A percentile compares a stretch with the other conserved stretches of the same genome.
These are phyloP conservation scores for Xylota sylvarum DNA, from an alignment of 2,888 invertebrate species.

Conservation along the genomic window DNA sequence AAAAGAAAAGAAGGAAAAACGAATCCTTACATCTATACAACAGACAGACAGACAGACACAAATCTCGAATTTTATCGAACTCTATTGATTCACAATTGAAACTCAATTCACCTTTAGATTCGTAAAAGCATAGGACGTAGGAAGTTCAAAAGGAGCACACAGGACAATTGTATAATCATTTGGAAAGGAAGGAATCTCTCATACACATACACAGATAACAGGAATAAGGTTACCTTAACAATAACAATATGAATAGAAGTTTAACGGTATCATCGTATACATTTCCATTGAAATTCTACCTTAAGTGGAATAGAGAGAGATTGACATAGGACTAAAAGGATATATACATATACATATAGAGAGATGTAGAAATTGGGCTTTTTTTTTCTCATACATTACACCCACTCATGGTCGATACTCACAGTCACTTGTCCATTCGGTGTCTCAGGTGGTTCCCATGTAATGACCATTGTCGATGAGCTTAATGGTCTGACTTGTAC, in stretches of 20 bases:
- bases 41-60: slow-evolving; percentile 10
- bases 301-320: slow-evolving; percentile 21
- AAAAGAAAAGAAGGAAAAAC: neutral
- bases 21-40: slow-evolving; percentile 20
- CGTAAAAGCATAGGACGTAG: slow-evolving; percentile 8
- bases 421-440: slow-evolving; percentile 99
- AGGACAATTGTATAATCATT: slow-evolving; percentile 68
- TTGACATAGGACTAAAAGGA: slow-evolving; percentile 45
- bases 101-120: slow-evolving; percentile 57
- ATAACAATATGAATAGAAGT: slow-evolving; percentile 74
- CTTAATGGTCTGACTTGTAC: slow-evolving; percentile 97
- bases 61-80: slow-evolving; percentile 55
- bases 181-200: slow-evolving; percentile 19
- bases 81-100: slow-evolving; percentile 54
- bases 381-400: slow-evolving; percentile 5
- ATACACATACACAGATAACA: neutral
- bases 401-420: slow-evolving; percentile 84
- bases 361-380: neutral
- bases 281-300: slow-evolving; percentile 62
- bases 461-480: slow-evolving; percentile 98
- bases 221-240: slow-evolving; percentile 52
- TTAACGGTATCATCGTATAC: slow-evolving; percentile 70
- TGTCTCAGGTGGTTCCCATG: slow-evolving; percentile 99
- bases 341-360: no score
- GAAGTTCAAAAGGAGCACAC: slow-evolving; percentile 44